phyloP scores from a whole-genome alignment of 2,113 vertebrate genomes.

The Mustela lutreola region DNA sequence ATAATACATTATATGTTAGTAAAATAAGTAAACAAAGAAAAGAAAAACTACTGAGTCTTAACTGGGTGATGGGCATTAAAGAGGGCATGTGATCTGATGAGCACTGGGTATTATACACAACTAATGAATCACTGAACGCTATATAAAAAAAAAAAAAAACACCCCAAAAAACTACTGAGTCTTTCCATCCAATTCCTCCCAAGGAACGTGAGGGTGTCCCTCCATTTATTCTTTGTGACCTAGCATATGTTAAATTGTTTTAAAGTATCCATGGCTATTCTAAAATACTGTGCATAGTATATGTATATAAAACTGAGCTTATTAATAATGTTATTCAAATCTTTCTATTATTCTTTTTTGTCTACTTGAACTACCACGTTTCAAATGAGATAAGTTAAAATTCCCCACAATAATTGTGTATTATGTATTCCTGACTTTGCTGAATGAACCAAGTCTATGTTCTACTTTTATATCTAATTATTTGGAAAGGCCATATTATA shows the following conservation, averaged over 20 bases:
- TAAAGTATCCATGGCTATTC: background rate
- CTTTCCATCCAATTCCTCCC: background rate
- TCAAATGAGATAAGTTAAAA: background rate
- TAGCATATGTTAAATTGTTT: background rate
- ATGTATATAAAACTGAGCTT: constrained; percentile 2
- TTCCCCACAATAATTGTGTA: background rate
- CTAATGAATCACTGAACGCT: too few relatives aligned
- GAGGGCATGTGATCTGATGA: too few relatives aligned
- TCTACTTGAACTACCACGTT: background rate
- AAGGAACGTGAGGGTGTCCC: background rate
- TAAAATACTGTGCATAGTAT: background rate
- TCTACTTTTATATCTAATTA: background rate
- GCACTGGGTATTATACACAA: too few relatives aligned
- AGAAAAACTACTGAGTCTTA: background rate
- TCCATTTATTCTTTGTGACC: constrained; percentile 9
- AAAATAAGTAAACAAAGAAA: too few relatives aligned
- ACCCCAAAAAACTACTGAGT: background rate
- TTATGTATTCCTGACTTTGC: background rate
- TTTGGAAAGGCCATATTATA: background rate
- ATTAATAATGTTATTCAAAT: background rate
- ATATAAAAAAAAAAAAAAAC: too few relatives aligned
- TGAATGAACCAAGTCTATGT: background rate
- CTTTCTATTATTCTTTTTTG: constrained; percentile 14
- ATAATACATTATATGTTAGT: too few relatives aligned
- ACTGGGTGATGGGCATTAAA: too few relatives aligned